Conservation (phyloP, 2,113 vertebrate species). For the Brachypodius melanocephalos region DNA sequence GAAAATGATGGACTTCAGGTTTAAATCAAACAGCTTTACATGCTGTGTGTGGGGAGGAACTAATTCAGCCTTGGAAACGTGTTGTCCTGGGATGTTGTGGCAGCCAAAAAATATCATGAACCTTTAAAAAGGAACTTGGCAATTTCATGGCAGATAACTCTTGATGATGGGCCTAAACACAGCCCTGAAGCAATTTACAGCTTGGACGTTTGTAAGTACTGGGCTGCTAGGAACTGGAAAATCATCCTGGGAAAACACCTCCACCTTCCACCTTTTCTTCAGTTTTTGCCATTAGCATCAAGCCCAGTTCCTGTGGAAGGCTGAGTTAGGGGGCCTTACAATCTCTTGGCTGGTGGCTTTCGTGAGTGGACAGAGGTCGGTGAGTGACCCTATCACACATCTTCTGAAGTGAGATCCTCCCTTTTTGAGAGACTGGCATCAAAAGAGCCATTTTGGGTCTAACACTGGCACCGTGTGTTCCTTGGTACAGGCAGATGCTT, state of each 20-base stretch:
- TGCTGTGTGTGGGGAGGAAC: fast-evolving
- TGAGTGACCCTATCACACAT: not conserved
- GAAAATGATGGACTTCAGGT: not conserved
- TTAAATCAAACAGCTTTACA: not conserved
- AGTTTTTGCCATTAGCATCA: not conserved
- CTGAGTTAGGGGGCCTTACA: not conserved
- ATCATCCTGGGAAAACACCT: not conserved
- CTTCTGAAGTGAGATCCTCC: not conserved
- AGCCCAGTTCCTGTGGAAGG: not conserved
- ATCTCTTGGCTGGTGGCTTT: not conserved
- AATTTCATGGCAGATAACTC: conserved; percentile 34
- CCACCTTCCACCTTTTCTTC: not conserved
- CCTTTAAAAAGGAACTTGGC: not conserved
- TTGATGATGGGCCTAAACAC: not conserved
- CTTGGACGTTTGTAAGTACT: not conserved
- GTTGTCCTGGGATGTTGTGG: not conserved
- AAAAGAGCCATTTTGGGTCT: not conserved
- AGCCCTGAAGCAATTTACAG: not conserved
- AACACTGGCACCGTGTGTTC: fast-evolving
- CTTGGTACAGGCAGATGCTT: not conserved
- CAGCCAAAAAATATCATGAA: not conserved
- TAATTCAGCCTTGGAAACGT: not conserved
- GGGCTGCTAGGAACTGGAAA: not conserved
- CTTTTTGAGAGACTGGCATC: not conserved
- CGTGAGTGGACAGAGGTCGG: no score